These are phyloP conservation scores for Opisthograptis luteolata DNA, from an alignment of 2,888 invertebrate species.

Conservation along the genomic window DNA sequence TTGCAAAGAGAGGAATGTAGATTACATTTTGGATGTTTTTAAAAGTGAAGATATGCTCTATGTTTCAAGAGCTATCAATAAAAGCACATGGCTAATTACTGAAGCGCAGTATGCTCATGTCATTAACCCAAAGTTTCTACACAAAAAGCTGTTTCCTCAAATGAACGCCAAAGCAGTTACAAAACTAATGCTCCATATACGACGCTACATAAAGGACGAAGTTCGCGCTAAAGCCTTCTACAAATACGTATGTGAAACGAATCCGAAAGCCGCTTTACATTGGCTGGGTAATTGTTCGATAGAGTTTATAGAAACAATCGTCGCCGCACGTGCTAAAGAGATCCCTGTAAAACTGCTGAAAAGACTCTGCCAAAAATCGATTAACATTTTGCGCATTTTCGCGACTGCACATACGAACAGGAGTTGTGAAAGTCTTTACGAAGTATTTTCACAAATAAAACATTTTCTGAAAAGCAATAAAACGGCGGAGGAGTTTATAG, in stretches of 20 bases:
- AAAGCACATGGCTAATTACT: conserved; percentile 61
- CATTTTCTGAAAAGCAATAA: conserved; percentile 39
- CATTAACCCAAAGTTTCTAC: conserved; percentile 63
- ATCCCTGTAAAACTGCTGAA: conserved; percentile 43
- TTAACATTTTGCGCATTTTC: conserved; percentile 43
- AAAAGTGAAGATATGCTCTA: conserved; percentile 61
- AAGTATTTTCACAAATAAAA: background rate
- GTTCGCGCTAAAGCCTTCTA: conserved; percentile 62
- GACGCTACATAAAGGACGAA: conserved; percentile 60
- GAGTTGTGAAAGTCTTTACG: conserved; percentile 21
- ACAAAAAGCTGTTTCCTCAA: conserved; percentile 53
- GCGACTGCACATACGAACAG: background rate
- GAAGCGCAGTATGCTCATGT: conserved; percentile 60
- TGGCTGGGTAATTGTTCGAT: conserved; percentile 64
- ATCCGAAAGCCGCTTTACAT: conserved; percentile 46
- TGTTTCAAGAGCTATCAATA: conserved; percentile 62
- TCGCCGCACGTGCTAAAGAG: conserved; percentile 38
- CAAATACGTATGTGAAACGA: conserved; percentile 45
- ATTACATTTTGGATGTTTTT: conserved; percentile 51
- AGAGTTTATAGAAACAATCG: conserved; percentile 49
- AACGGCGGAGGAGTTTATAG: conserved; percentile 44
- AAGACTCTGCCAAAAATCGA: conserved; percentile 55
- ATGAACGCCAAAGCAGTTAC: conserved; percentile 62
- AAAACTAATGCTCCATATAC: conserved; percentile 59
- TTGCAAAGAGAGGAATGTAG: conserved; percentile 46